Conservation (phyloP, 2,113 vertebrate genomes). For the Girardinichthys multiradiatus region DNA sequence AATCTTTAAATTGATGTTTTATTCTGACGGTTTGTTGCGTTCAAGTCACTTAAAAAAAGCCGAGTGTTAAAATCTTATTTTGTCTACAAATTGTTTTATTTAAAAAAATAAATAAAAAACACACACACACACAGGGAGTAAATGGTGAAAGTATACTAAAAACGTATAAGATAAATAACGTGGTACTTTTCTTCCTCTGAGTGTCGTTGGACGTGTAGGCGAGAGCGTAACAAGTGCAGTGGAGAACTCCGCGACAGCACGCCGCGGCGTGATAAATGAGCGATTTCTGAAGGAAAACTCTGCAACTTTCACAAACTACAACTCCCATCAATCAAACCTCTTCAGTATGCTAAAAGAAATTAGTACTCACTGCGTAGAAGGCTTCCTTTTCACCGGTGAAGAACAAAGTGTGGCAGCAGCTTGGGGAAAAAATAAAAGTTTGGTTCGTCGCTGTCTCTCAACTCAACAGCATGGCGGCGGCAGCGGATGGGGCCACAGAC, state of each 20-base stretch:
- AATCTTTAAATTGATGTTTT: constrained; percentile 29
- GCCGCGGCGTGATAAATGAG: background rate
- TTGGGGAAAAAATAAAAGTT: constrained; percentile 56
- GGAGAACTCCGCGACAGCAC: constrained; percentile 50
- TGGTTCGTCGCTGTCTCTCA: constrained; percentile 33
- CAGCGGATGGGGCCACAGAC: constrained; percentile 51
- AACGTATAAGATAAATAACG: background rate
- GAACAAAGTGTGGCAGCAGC: constrained; percentile 35
- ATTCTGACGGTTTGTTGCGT: background rate
- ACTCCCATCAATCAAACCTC: background rate
- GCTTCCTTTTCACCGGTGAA: constrained; percentile 15
- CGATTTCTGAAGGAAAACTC: background rate
- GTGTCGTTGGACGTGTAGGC: background rate
- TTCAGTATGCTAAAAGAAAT: background rate
- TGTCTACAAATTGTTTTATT: background rate
- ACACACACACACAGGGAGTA: background rate
- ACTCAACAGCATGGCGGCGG: constrained; percentile 80
- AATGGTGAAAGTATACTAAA: background rate
- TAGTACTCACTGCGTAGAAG: constrained; percentile 52
- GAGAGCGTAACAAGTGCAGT: constrained; percentile 72
- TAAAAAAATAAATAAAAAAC: too few species aligned
- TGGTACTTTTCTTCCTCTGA: background rate
- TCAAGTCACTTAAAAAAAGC: background rate
- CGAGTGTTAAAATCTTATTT: background rate
- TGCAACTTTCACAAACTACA: background rate